Evolutionary conservation across 2,113 vertebrate genomes (phyloP).

Genomic region (Tiliqua scincoides): DNA sequence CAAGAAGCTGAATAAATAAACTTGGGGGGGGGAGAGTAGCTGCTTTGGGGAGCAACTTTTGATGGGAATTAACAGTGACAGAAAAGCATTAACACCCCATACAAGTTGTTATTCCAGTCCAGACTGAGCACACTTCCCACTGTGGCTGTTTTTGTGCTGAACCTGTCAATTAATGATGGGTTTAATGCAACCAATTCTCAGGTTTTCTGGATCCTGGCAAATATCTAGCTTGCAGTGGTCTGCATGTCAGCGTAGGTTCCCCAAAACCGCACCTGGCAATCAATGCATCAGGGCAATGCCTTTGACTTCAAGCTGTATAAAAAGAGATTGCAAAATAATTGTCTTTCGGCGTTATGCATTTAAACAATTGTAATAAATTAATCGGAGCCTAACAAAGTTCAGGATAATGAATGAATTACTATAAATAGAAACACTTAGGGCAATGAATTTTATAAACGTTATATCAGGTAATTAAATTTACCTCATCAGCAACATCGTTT

Average conservation of each 20-base stretch:
- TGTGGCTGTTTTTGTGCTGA: no score
- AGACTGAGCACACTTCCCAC: no score
- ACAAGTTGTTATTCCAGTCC: no score
- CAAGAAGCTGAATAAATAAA: no score
- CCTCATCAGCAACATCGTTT: not conserved
- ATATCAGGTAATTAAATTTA: not conserved
- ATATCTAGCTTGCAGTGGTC: no score
- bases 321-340: constrained; percentile 6
- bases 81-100: no score
- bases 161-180: no score
- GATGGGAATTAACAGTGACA: no score
- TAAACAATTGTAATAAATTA: constrained; percentile 14
- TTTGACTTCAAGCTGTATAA: not conserved
- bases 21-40: no score
- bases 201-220: no score
- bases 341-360: not conserved
- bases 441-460: not conserved
- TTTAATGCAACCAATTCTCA: no score
- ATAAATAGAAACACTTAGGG: constrained; percentile 2
- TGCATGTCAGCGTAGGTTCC: not conserved
- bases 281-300: not conserved
- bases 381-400: constrained; percentile 1
- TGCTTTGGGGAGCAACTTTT: no score
- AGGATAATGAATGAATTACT: constrained; percentile 11
- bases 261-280: not conserved